Conservation (phyloP, 2,888 invertebrate species). For the Scaptomyza reducta region DNA sequence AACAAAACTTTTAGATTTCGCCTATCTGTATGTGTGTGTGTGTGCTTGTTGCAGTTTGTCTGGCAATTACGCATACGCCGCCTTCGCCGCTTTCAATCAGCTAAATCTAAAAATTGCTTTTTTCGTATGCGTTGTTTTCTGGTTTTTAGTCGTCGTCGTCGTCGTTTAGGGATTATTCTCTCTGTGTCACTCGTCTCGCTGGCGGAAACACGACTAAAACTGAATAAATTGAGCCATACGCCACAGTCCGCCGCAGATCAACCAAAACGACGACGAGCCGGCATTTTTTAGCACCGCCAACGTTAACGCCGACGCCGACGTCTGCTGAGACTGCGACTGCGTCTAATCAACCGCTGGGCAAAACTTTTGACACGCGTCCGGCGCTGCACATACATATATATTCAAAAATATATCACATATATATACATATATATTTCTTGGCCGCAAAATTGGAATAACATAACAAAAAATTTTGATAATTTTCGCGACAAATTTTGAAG, state of each 20-base stretch:
- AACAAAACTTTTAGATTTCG: conserved; percentile 21
- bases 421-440: conserved; percentile 23
- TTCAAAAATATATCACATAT: conserved; percentile 2
- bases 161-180: conserved; percentile 40
- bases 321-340: conserved; percentile 13
- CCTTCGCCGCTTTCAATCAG: conserved; percentile 50
- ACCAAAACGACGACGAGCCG: conserved; percentile 58
- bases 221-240: conserved; percentile 59
- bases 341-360: conserved; percentile 24
- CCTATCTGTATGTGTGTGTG: conserved; percentile 2
- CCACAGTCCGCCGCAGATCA: conserved; percentile 59
- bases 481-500: conserved; percentile 4
- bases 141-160: conserved; percentile 49
- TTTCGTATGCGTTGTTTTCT: conserved; percentile 35
- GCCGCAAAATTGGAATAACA: background rate
- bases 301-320: conserved; percentile 24
- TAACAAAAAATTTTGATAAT: conserved; percentile 19
- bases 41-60: conserved; percentile 39
- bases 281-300: conserved; percentile 50
- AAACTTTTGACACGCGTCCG: conserved; percentile 54
- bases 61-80: conserved; percentile 62
- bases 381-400: conserved; percentile 36
- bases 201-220: conserved; percentile 76
- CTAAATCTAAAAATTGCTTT: conserved; percentile 65
- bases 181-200: conserved; percentile 75